Base-by-base conservation (phyloP, 1,140 invertebrate genomes). In the Monochamus saltuarius region DNA sequence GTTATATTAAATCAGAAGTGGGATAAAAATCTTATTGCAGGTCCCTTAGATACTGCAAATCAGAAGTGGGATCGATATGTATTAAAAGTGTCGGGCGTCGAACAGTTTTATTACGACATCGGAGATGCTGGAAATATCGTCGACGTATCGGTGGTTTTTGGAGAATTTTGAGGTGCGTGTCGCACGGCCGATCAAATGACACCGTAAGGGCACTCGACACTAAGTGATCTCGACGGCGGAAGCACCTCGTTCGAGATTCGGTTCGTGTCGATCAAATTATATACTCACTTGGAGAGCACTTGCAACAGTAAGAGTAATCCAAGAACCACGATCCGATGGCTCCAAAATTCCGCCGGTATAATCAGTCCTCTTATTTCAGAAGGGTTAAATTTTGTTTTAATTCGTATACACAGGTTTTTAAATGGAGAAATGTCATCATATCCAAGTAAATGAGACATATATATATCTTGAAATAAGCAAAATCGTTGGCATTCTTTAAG, bases 201-300 rank as follows among this genome's bases (percentile, higher is more conserved):
- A 56, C n/a, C 56, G 43, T 61, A 63, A 68, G 66, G 59, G 64
- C 58, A 61, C 66, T 68, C 59, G 56, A 68, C 60, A 61, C 54
- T 63, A 56, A 68, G 66, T 61, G 66, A 53, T 51, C 66, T 68
- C 61, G 66, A 68, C 66, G 56, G 66, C 63, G 63, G 62, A 65
- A 68, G 66, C 63, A 65, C 59, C 66, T 68, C 66, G 66, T 68
- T 63, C 38, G 51, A 46, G 59, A 58, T 39, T 37, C 59, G 59
- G 55, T 52, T 42, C 62, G 62, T 64, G 62, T 61, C 65, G 66
- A 68, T 68, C 66, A 61, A 65, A 68, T 68, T 62, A 68, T 68
- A 62, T 59, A 46, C 54, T 59, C 54, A 64, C 53, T 56, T 53
- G 19, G 40, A 63, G 56, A 39, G 53, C 56, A 36, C 38, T 51